Percentiles rank a stretch among this genome's conserved stretches.
Conservation (phyloP, 2,113 vertebrate genomes). For the Orthonyx spaldingii region DNA sequence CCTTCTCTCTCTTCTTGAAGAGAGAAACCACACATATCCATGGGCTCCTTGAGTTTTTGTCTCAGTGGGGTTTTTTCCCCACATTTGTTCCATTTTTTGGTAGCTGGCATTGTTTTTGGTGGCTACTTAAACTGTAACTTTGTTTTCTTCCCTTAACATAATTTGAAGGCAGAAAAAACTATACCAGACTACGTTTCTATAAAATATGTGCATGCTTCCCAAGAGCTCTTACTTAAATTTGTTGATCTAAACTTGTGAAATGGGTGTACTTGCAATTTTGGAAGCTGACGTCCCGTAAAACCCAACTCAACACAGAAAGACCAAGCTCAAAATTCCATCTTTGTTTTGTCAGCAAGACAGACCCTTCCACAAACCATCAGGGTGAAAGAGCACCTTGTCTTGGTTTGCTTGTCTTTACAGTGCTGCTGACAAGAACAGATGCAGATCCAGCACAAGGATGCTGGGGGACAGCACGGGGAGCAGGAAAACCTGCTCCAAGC, state of each 20-base stretch:
- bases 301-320: neutral
- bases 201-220: neutral
- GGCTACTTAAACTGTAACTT: neutral
- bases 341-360: fast-evolving
- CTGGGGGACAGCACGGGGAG: neutral
- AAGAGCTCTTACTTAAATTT: neutral
- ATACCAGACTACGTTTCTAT: neutral
- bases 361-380: neutral
- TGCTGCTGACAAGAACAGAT: neutral
- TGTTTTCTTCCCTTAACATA: fast-evolving
- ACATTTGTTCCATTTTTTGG: neutral
- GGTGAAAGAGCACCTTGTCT: neutral
- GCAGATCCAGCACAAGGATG: neutral
- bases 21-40: fast-evolving
- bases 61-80: fast-evolving
- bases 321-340: neutral
- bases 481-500: neutral
- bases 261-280: neutral
- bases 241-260: neutral
- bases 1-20: neutral
- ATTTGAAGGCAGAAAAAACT: neutral
- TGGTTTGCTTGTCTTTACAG: neutral
- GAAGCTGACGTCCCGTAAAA: neutral
- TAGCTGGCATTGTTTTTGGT: neutral
- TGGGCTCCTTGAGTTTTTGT: neutral